Evolutionary conservation across 23 tunicate genomes (phyloP), one percentile per base, ranked within the genome.

Genomic region (Ciona savignyi): DNA sequence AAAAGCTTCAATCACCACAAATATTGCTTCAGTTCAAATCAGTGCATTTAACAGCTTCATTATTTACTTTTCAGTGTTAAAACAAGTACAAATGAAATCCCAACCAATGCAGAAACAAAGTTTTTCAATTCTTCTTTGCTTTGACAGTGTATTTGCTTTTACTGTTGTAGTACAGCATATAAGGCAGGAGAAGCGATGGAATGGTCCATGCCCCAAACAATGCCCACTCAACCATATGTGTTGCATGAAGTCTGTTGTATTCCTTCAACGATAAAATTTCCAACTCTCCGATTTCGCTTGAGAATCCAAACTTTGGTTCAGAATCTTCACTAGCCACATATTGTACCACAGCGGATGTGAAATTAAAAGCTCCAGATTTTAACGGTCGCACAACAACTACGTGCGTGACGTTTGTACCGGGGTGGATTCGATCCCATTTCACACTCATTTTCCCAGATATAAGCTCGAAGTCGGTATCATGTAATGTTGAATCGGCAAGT

Each of bases 181-280:
- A 95, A 1, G 99, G 99, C 62, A 95, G 28, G 48, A 84, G 33
- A 68, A 95, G 77, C 0, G 99, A 95, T 30, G 99, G 99, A 33
- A 84, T 78, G 71, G 86, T 82, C 99, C 95, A 84, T 26, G 89
- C 32, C 2, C 68, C 80, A 76, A 91, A 95, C 63, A 89, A 80
- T 51, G 77, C 81, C 96, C 91, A 95, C 23, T 91, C 99, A 72
- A 84, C 61, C 70, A 84, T 25, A 80, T 91, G 97, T 15, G 85
- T 66, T 0, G 97, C 91, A 76, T 79, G 80, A 48, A 84, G 24
- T 22, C 86, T 73, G 6, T 91, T 85, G 80, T 73, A 91, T 66
- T 91, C 97, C 51, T 91, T 91, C 68, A 74, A 27, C 2, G 90
- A 79, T 29, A 91, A 33, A 32, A 91, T 91, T 70, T 83, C 74